phyloP scores from a whole-genome alignment of 2,888 invertebrate species.

The Liposcelis brunnea region DNA sequence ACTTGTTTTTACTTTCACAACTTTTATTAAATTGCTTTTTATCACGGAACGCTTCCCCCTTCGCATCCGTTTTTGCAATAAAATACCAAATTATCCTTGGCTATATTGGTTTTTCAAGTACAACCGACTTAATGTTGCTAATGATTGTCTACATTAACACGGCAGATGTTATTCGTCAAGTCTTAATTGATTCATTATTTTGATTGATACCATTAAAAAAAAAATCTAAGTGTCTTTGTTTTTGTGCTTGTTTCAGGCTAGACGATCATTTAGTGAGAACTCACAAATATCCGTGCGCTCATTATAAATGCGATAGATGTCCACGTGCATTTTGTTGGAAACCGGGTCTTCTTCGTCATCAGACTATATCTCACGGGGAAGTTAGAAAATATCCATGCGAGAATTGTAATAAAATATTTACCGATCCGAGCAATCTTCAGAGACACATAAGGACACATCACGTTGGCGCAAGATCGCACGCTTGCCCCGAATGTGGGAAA shows the following conservation, averaged over 20 bases:
- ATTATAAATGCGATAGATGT: conserved; percentile 71
- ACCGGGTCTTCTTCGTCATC: conserved; percentile 64
- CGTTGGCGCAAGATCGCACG: conserved; percentile 90
- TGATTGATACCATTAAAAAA: too few relatives aligned
- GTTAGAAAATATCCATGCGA: conserved; percentile 82
- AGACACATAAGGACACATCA: conserved; percentile 91
- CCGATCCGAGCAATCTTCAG: conserved; percentile 91
- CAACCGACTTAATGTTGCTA: too few relatives aligned
- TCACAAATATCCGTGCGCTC: conserved; percentile 61
- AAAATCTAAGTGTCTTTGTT: too few relatives aligned
- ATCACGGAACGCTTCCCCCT: too few relatives aligned
- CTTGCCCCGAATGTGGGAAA: conserved; percentile 96
- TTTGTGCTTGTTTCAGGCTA: conserved; percentile 46
- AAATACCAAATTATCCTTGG: too few relatives aligned
- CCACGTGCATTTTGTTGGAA: conserved; percentile 67
- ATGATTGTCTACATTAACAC: too few relatives aligned
- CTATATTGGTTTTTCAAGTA: too few relatives aligned
- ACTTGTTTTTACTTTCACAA: too few relatives aligned
- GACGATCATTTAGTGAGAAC: conserved; percentile 63
- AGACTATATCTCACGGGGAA: conserved; percentile 63
- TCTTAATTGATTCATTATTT: too few relatives aligned
- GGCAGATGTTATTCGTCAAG: too few relatives aligned
- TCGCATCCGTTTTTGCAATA: too few relatives aligned
- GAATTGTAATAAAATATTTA: conserved; percentile 83
- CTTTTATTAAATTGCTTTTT: too few relatives aligned